Base-by-base conservation (phyloP, 2,888 invertebrate species). In the Macropis europaea region DNA sequence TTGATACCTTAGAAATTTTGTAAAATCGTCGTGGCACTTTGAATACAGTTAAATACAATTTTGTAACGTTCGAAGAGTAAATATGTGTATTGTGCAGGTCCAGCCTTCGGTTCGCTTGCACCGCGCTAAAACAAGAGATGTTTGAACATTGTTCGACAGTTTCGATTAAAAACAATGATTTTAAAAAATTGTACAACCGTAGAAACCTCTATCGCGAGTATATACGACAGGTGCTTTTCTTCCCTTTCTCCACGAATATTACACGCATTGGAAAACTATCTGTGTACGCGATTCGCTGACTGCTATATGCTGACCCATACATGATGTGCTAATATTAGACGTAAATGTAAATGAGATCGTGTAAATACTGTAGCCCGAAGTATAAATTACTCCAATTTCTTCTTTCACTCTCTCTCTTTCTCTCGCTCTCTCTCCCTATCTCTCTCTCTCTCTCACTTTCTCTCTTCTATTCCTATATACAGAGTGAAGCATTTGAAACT, bases 281-380 rank as follows among this genome's bases (percentile, higher is more conserved):
- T 66, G 36, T 56, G 30, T 52, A 69, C 63, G 62, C 68, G 52
- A 68, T 36, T 42, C 52, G 62, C 48, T 47, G 56, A 73, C 61
- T 69, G 69, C 32, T 66, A 63, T 45, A 71, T 68, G 34, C 32
- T 63, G 61, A 67, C 56, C 45, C 52, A 38, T 50, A 52, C 24
- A 48, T 68, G 60, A 59, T 63, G 71, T 60, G 66, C 50, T 79
- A 79, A 64, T 54, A 79, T 79, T 79, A 80, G 47, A 72, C 74
- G 48, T 80, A 79, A 76, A 76, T 75, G 48, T 73, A 76, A 77
- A 76, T 81, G 81, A 82, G 81, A 81, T 82, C 82, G 74, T 81
- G 53, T 73, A 73, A 82, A 81, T 81, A 81, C 81, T 81, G 81
- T 77, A 75, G 72, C 74, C 73, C 72, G 59, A 82, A 82, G 73